Evolutionary conservation across 1,140 invertebrate genomes (phyloP).

Genomic region (Laupala kohalensis): DNA sequence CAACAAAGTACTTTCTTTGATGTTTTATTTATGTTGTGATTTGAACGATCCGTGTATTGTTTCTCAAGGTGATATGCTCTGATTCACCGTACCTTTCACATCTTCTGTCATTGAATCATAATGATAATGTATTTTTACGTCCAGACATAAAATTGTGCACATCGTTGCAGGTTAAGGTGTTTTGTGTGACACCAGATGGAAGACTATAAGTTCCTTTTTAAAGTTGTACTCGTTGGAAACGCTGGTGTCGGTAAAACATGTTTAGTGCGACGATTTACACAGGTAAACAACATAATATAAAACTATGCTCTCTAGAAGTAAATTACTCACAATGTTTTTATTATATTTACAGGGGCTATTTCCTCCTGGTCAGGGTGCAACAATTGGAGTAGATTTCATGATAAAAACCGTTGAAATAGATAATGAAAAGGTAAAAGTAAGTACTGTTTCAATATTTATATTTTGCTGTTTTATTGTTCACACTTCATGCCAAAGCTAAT

Average conservation of each 20-base stretch:
- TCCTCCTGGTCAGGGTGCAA: conserved; percentile 93
- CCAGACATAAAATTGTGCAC: not conserved
- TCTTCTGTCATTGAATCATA: not conserved
- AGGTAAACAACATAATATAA: conserved; percentile 32
- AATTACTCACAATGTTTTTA: not conserved
- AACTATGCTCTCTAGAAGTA: not conserved
- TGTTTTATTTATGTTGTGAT: not conserved
- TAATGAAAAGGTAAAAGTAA: conserved; percentile 95
- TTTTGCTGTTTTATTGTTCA: not conserved
- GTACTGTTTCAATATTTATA: not conserved
- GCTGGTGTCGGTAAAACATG: conserved; percentile 92
- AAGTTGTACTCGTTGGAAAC: conserved; percentile 91
- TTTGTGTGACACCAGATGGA: conserved; percentile 52
- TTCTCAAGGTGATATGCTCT: conserved; percentile 4
- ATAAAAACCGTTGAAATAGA: conserved; percentile 98
- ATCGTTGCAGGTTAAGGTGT: conserved; percentile 2
- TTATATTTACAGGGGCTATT: conserved; percentile 59
- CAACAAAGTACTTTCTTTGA: too few species aligned
- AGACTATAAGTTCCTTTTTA: conserved; percentile 96
- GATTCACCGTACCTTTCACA: conserved; percentile 4
- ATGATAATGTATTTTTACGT: not conserved
- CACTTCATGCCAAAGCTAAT: not conserved
- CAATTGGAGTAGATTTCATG: conserved; percentile 99
- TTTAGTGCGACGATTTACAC: conserved; percentile 78
- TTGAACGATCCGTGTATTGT: not conserved